These are phyloP conservation scores for Sminthurinus aureus DNA, from an alignment of 2,888 invertebrate genomes.

Conservation along the genomic window DNA sequence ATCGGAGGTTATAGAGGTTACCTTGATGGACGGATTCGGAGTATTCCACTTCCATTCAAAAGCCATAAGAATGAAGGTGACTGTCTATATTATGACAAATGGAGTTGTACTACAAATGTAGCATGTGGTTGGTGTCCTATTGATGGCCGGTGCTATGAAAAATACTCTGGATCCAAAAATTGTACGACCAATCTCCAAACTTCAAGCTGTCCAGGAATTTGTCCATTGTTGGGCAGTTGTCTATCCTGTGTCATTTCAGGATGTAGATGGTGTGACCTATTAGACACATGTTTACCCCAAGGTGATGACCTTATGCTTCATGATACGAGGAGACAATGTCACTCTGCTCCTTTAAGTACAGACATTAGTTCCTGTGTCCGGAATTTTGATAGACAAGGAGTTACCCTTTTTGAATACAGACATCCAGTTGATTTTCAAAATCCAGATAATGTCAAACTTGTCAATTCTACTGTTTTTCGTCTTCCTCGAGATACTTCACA, in stretches of 20 bases:
- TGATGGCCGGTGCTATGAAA: slow-evolving; percentile 79
- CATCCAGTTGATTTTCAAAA: slow-evolving; percentile 86
- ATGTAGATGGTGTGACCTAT: slow-evolving; percentile 91
- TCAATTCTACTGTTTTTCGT: slow-evolving; percentile 51
- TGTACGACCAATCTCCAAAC: slow-evolving; percentile 91
- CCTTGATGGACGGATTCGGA: slow-evolving; percentile 47
- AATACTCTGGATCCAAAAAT: slow-evolving; percentile 81
- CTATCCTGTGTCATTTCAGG: slow-evolving; percentile 80
- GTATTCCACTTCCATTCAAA: slow-evolving; percentile 51
- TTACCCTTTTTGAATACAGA: slow-evolving; percentile 87
- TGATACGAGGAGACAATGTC: slow-evolving; percentile 64
- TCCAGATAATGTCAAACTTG: slow-evolving; percentile 76
- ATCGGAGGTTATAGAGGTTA: slow-evolving; percentile 60
- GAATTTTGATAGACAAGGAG: slow-evolving; percentile 75
- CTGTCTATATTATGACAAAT: slow-evolving; percentile 52
- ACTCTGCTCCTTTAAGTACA: slow-evolving; percentile 73
- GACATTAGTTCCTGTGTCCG: slow-evolving; percentile 91
- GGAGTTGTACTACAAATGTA: slow-evolving; percentile 84
- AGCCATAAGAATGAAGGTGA: slow-evolving; percentile 43
- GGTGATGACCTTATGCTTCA: background rate
- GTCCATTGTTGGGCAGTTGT: slow-evolving; percentile 87
- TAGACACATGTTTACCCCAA: slow-evolving; percentile 74
- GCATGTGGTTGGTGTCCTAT: slow-evolving; percentile 95
- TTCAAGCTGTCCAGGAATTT: slow-evolving; percentile 86
- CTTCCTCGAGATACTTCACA: slow-evolving; percentile 45